Evolutionary conservation across 1,140 invertebrate species (phyloP).

Genomic region (Pachypsylla venusta): DNA sequence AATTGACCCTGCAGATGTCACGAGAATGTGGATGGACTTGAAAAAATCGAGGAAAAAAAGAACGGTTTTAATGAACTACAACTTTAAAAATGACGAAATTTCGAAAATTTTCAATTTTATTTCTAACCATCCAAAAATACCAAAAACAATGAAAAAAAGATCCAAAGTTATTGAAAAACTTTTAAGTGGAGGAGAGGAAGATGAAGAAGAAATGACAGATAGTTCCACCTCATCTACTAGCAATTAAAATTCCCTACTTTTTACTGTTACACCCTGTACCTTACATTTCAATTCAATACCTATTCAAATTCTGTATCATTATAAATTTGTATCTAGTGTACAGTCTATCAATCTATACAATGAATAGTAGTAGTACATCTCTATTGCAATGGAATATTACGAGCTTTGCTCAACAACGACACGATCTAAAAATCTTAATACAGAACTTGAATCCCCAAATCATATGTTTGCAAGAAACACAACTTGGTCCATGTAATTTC

Average conservation of each 20-base stretch:
- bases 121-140: background rate
- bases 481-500: background rate
- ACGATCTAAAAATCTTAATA: background rate
- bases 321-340: too few relatives aligned
- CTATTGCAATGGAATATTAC: constrained; percentile 15
- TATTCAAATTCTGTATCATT: too few relatives aligned
- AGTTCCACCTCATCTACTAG: background rate
- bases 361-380: background rate
- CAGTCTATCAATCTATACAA: too few relatives aligned
- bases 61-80: too few relatives aligned
- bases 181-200: background rate
- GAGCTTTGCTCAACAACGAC: constrained; percentile 1
- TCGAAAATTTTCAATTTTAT: background rate
- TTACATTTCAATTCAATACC: background rate
- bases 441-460: background rate
- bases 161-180: background rate
- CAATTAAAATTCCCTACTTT: too few relatives aligned
- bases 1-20: too few relatives aligned
- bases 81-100: too few relatives aligned
- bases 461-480: background rate
- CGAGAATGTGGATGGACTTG: too few relatives aligned
- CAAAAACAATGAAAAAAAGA: background rate
- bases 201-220: background rate
- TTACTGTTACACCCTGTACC: background rate
- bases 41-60: too few relatives aligned